phyloP scores from a whole-genome alignment of 2,797 vertebrate genomes.

The Hypotaenidia philippensis region DNA sequence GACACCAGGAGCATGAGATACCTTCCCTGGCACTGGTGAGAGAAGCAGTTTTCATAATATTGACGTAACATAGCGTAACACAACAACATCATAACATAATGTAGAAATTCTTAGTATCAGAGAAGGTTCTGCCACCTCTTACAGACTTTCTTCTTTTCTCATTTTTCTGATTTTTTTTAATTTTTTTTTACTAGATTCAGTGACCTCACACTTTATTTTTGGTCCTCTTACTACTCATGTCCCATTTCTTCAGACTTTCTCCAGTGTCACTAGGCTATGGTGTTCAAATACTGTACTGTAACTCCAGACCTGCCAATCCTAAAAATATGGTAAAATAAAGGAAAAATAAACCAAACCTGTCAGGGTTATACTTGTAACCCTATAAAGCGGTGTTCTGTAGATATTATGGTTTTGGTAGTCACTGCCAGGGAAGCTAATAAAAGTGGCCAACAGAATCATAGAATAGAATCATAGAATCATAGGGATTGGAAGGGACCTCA shows the following conservation, averaged over 20 bases:
- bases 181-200: not conserved
- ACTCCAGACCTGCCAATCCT: not conserved
- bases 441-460: not conserved
- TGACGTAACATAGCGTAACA: not conserved
- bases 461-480: too few species aligned
- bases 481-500: too few species aligned
- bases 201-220: not conserved
- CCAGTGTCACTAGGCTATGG: not conserved
- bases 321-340: not conserved
- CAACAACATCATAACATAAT: not conserved
- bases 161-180: not conserved
- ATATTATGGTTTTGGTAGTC: not conserved
- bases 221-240: not conserved
- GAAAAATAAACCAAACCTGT: not conserved
- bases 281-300: not conserved
- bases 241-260: not conserved
- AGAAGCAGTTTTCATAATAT: not conserved
- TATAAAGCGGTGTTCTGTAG: not conserved
- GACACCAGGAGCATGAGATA: not conserved
- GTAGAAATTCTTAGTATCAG: not conserved
- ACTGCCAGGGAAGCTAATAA: not conserved
- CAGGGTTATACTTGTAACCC: not conserved
- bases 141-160: not conserved
- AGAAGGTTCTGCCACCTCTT: accelerated
- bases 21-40: not conserved